Base-by-base conservation (phyloP, 2,113 vertebrate species). In the Nanger granti region DNA sequence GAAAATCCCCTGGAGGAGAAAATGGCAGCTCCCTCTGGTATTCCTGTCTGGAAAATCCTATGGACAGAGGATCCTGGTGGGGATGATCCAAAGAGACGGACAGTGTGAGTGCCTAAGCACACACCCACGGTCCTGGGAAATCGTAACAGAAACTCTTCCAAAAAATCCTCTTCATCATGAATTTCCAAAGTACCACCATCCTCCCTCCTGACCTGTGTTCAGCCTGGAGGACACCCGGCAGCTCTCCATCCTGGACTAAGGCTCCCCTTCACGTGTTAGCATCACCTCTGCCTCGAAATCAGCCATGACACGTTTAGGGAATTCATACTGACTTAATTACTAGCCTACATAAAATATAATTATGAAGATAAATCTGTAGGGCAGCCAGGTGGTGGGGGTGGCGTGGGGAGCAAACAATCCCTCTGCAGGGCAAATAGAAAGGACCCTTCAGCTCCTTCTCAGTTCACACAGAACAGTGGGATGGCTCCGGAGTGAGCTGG, bases 321-420 rank as follows among this genome's bases (percentile, higher is more conserved):
- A 86, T 86, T 95, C 85, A 91, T 55, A 59, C 59, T 79, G 76
- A 49, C 41, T 94, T 87, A 62, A 66, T 87, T 37, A 89, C 86
- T 54, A 91, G 55, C 34, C 62, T 22, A 91, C 79, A n/a, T 87
- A 89, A 90, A 89, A 95, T 24, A 37, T 60, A 79, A 94, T 85
- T 55, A 91, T 14, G 44, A 37, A 44, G 80, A 87, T 90, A 82
- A 87, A 60, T 90, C 87, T 97, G 44, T 11, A 90, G 87, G 47
- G 60, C 89, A 90, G 55, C 44, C 5, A 4, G 8, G 60, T 14
- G 29, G 69, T 0, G 0, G 34, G 64, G 29, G 5, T 5, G 20
- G 29, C 17, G 41, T 41, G 41, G 41, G 49, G 37, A 55, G 13
- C 83, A 83, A 87, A 88, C 12, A 49, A 24, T 7, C 34, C 31